phyloP scores from a whole-genome alignment of 1,140 invertebrate species.

The Limonius californicus region DNA sequence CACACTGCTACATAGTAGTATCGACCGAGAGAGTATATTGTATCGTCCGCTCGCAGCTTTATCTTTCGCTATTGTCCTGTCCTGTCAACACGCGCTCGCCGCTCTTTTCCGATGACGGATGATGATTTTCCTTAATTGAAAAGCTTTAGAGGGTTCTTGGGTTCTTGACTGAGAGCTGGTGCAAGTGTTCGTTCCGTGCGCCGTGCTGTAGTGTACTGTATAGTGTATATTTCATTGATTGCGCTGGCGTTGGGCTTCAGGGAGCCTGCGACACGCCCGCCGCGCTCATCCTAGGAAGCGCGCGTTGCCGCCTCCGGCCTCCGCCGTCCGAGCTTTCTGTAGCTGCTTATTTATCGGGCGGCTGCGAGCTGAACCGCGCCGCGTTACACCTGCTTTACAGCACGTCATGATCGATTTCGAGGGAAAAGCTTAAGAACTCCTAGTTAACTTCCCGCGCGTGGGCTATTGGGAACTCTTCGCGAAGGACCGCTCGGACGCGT shows the following conservation, averaged over 20 bases:
- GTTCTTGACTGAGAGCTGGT: not conserved
- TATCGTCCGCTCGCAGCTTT: constrained; percentile 4
- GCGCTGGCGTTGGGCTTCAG: constrained; percentile 45
- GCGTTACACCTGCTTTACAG: constrained; percentile 15
- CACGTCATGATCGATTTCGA: constrained; percentile 13
- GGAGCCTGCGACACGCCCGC: constrained; percentile 46
- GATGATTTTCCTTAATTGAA: constrained; percentile 4
- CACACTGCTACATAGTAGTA: constrained; percentile 5
- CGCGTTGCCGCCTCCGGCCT: constrained; percentile 44
- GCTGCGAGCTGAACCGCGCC: constrained; percentile 44
- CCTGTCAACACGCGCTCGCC: not conserved
- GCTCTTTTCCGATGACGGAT: constrained; percentile 2
- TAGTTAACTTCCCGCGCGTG: not conserved
- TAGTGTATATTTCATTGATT: constrained; percentile 45
- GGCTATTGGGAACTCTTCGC: not conserved
- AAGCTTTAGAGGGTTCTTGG: not conserved
- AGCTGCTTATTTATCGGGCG: constrained; percentile 48
- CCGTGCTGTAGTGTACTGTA: constrained; percentile 31
- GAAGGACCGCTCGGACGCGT: constrained; percentile 8
- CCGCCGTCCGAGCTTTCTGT: constrained; percentile 44
- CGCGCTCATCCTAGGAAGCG: constrained; percentile 34
- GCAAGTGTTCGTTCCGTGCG: constrained; percentile 8
- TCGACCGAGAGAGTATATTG: constrained; percentile 4
- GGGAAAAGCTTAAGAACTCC: not conserved
- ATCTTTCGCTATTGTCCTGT: not conserved